Conservation (phyloP, 2,888 invertebrate genomes). For the Xylophagus ater region DNA sequence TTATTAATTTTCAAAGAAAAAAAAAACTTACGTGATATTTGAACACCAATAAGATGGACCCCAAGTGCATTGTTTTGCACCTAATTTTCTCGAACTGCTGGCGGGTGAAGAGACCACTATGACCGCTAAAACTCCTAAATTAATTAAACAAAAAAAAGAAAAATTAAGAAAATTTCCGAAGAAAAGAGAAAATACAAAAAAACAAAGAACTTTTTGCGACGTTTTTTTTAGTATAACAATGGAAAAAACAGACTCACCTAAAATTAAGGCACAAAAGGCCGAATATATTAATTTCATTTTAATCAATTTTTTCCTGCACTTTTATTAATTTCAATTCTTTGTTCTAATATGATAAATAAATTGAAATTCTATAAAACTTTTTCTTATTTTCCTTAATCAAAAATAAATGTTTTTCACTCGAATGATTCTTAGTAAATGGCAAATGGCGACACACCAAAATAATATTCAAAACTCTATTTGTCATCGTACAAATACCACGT, state of each 20-base stretch:
- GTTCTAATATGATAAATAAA: too few relatives aligned
- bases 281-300: constrained; percentile 35
- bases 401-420: too few relatives aligned
- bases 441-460: too few relatives aligned
- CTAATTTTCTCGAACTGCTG: constrained; percentile 36
- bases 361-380: too few relatives aligned
- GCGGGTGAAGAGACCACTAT: constrained; percentile 10
- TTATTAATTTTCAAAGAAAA: background rate
- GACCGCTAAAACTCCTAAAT: constrained; percentile 8
- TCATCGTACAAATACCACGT: too few relatives aligned
- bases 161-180: constrained; percentile 1
- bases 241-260: constrained; percentile 32
- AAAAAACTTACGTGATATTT: constrained; percentile 31
- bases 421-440: too few relatives aligned
- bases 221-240: too few relatives aligned
- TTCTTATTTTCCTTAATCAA: too few relatives aligned
- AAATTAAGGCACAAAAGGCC: constrained; percentile 40
- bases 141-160: background rate
- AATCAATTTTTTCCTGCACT: background rate
- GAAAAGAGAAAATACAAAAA: too few relatives aligned
- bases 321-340: background rate
- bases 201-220: constrained; percentile 3
- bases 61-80: constrained; percentile 57
- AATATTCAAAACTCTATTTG: too few relatives aligned
- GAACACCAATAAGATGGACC: constrained; percentile 73